Percentiles rank a stretch among this genome's conserved stretches.
Evolutionary conservation across 2,888 invertebrate genomes (phyloP).

Genomic region (Crioceris asparagi): DNA sequence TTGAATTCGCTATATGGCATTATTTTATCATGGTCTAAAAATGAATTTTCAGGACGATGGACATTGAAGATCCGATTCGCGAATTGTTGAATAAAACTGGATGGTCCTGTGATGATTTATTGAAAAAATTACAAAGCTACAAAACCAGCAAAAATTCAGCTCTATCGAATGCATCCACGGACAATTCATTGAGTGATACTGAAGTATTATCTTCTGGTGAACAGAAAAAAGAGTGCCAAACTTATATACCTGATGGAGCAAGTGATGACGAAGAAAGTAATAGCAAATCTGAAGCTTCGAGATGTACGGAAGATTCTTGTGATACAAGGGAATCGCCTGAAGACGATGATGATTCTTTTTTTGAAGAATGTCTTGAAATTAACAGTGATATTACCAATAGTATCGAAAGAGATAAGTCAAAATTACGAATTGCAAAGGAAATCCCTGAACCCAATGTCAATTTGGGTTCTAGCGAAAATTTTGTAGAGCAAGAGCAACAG

Average conservation of each 20-base stretch:
- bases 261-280: too few species aligned
- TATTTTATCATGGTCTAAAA: too few species aligned
- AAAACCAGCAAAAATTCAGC: conserved; percentile 10
- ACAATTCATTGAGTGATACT: background rate
- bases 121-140: conserved; percentile 23
- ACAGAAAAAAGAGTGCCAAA: background rate
- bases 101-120: conserved; percentile 28
- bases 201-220: background rate
- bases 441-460: background rate
- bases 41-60: conserved; percentile 19
- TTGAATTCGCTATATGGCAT: too few species aligned
- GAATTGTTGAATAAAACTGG: conserved; percentile 26
- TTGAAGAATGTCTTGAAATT: conserved; percentile 8
- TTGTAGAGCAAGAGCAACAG: background rate
- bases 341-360: conserved; percentile 17
- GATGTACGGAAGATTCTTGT: conserved; percentile 12
- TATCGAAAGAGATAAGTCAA: background rate
- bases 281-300: conserved; percentile 6
- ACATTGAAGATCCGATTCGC: conserved; percentile 25
- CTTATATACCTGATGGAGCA: background rate
- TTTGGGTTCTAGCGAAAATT: too few species aligned
- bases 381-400: background rate
- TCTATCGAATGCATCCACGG: background rate
- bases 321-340: conserved; percentile 21
- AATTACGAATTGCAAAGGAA: background rate